These are phyloP conservation scores for Oryzias celebensis DNA, from an alignment of 2,113 vertebrate genomes.

Conservation along the genomic window DNA sequence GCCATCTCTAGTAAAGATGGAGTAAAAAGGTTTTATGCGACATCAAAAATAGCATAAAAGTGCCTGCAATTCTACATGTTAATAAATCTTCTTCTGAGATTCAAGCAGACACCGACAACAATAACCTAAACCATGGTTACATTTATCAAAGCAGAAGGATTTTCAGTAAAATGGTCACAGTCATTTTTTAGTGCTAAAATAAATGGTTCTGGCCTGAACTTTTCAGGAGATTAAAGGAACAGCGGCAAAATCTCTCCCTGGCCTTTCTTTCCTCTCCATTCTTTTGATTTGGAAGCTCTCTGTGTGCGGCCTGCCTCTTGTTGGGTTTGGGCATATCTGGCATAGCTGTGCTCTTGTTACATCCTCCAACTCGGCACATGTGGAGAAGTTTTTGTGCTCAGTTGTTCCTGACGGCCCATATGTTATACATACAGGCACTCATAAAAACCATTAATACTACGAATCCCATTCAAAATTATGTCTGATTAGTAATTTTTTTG, in stretches of 20 bases:
- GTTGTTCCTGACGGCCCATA: constrained; percentile 6
- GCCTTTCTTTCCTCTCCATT: constrained; percentile 9
- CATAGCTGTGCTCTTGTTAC: constrained; percentile 52
- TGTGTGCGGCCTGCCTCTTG: constrained; percentile 22
- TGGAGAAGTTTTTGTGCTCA: constrained; percentile 34
- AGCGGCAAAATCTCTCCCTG: neutral
- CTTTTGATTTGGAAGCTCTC: constrained; percentile 23
- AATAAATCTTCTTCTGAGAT: constrained; percentile 32
- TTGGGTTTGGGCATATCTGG: constrained; percentile 49
- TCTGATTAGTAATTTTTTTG: no score
- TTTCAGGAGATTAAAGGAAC: constrained; percentile 21
- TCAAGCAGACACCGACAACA: constrained; percentile 43
- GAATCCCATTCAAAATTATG: no score
- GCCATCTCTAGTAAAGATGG: neutral
- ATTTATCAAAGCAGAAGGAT: constrained; percentile 24
- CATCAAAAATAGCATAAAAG: constrained; percentile 34
- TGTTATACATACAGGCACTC: neutral
- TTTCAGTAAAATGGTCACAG: constrained; percentile 11
- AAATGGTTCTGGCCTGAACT: neutral
- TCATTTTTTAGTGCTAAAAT: neutral
- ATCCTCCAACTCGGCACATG: constrained; percentile 23
- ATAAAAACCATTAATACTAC: no score
- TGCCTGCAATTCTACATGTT: constrained; percentile 13
- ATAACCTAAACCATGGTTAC: constrained; percentile 22
- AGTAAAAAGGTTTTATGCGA: constrained; percentile 17